phyloP scores from a whole-genome alignment of 2,797 vertebrate genomes.

The Silurus aristotelis region DNA sequence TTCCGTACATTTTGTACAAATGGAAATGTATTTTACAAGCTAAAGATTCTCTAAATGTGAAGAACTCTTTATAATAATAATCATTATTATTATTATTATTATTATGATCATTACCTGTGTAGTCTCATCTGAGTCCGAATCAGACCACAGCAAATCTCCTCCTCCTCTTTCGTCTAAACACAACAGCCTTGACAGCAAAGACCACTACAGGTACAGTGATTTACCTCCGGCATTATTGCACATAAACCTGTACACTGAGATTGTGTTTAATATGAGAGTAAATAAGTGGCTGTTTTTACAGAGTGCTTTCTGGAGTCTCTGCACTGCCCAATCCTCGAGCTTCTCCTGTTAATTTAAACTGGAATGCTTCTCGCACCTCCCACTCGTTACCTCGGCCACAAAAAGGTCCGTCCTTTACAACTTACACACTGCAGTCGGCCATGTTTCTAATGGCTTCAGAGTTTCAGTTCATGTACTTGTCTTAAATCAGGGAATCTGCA shows the following conservation, averaged over 20 bases:
- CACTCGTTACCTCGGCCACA: slow-evolving; percentile 70
- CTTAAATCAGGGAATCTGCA: no score
- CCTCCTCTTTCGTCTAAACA: slow-evolving; percentile 53
- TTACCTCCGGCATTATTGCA: neutral
- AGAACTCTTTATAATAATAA: neutral
- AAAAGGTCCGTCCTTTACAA: slow-evolving; percentile 51
- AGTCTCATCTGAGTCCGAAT: slow-evolving; percentile 74
- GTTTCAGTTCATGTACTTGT: no score
- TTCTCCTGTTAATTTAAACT: slow-evolving; percentile 64
- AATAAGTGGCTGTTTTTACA: slow-evolving; percentile 45
- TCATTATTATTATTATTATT: neutral
- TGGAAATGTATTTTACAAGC: neutral
- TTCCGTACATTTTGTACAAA: neutral
- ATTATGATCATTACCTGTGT: slow-evolving; percentile 26
- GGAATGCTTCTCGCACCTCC: slow-evolving; percentile 53
- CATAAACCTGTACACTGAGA: neutral
- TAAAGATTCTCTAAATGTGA: neutral
- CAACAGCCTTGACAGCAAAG: slow-evolving; percentile 59
- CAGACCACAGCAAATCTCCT: slow-evolving; percentile 70
- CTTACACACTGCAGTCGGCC: neutral
- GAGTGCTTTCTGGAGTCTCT: slow-evolving; percentile 71
- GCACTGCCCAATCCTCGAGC: slow-evolving; percentile 71
- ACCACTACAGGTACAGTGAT: slow-evolving; percentile 72
- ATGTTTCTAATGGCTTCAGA: neutral
- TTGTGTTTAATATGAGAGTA: slow-evolving; percentile 22